Evolutionary conservation across 2,113 vertebrate genomes (phyloP).

Genomic region (Zosterops lateralis): DNA sequence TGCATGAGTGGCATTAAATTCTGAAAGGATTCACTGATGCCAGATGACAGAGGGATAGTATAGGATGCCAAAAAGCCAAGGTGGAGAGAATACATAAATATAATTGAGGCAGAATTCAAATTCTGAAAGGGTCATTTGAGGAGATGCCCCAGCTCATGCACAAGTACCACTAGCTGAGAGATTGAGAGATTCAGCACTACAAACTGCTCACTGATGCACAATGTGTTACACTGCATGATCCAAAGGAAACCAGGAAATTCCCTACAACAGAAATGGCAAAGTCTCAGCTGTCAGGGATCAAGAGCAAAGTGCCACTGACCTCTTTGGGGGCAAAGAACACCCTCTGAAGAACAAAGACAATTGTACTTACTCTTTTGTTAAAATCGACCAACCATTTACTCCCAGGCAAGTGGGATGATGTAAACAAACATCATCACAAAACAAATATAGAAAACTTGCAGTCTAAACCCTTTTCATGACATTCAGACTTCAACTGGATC

Average conservation of each 20-base stretch:
- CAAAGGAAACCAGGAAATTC: background rate
- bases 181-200: background rate
- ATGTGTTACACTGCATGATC: accelerated
- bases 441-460: background rate
- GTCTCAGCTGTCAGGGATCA: background rate
- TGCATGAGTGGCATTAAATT: background rate
- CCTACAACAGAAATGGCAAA: background rate
- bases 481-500: background rate
- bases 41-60: background rate
- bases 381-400: background rate
- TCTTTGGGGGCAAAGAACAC: background rate
- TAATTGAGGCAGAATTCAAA: background rate
- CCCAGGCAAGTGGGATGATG: background rate
- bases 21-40: background rate
- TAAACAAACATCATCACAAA: background rate
- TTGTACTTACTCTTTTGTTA: background rate
- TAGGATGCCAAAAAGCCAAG: background rate
- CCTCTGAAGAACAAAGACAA: background rate
- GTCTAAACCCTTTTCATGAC: background rate
- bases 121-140: background rate
- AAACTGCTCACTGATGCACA: background rate
- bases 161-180: background rate
- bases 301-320: background rate
- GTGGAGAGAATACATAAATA: background rate
- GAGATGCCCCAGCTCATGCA: background rate